Evolutionary conservation across 2,888 invertebrate species (phyloP).

Genomic region (Chymomyza fuscimana): DNA sequence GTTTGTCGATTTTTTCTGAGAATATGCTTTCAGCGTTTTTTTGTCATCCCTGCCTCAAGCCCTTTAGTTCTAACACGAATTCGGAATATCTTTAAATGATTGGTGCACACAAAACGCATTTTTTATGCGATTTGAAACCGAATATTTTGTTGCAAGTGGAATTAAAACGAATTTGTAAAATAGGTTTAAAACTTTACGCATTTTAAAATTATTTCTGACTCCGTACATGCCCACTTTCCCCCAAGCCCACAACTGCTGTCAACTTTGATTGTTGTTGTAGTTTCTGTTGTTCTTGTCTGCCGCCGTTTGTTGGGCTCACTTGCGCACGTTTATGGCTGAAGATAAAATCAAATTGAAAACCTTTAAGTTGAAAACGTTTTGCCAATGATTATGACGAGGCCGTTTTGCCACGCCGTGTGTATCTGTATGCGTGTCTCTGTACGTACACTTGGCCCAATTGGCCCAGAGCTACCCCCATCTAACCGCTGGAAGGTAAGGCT

Average conservation of each 20-base stretch:
- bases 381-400: slow-evolving; percentile 55
- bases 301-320: slow-evolving; percentile 7
- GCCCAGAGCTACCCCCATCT: not conserved
- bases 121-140: too few relatives aligned
- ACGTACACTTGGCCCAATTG: not conserved
- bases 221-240: not conserved
- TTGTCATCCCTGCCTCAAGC: too few relatives aligned
- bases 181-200: too few relatives aligned
- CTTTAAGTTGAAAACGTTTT: slow-evolving; percentile 46
- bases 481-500: not conserved
- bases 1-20: too few relatives aligned
- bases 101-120: too few relatives aligned
- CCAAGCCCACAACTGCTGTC: slow-evolving; percentile 2
- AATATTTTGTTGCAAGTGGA: too few relatives aligned
- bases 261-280: not conserved
- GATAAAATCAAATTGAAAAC: slow-evolving; percentile 62
- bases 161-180: too few relatives aligned
- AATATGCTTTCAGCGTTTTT: too few relatives aligned
- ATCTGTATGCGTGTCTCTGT: not conserved
- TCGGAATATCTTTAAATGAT: too few relatives aligned
- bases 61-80: too few relatives aligned
- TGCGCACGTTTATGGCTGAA: slow-evolving; percentile 45
- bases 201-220: too few relatives aligned
- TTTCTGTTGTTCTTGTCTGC: not conserved
- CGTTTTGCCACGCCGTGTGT: slow-evolving; percentile 18